Evolutionary conservation across 2,113 vertebrate genomes (phyloP), one percentile per base, ranked within the genome.

Genomic region (Epinephelus moara): DNA sequence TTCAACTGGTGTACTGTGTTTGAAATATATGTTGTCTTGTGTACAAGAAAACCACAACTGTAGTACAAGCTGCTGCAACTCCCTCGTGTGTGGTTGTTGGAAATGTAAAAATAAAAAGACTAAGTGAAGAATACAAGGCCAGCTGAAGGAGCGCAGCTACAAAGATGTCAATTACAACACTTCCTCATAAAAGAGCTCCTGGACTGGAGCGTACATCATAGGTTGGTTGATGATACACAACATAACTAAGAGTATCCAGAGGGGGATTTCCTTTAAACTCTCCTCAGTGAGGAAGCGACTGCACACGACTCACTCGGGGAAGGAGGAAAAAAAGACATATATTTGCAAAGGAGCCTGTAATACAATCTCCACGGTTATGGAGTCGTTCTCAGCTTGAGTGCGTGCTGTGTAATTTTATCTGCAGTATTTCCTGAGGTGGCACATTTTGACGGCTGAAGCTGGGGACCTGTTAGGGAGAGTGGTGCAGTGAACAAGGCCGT

Each of bases 401-500:
- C 70, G 33, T 33, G 57, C 89, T 67, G 82, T 86, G 89, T 87
- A 88, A 94, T 90, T 88, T 85, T 87, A 92, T 86, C 87, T 81
- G 78, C 80, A 64, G 74, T 83, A 52, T 87, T 89, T 92, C 85
- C 93, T 92, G 90, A 94, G 90, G 89, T 88, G 91, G 90, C 91
- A 93, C 87, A 92, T 92, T 91, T 86, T 75, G 85, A 53, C 4
- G 67, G 27, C 61, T 30, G 78, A 75, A 81, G 86, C 87, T 21
- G 66, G 75, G 80, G 79, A 85, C 59, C 85, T 61, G 87, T 86
- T 84, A 75, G 57, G 12, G 55, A 40, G 85, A 82, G 74, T 42
- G 67, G 42, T 1, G 80, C 69, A 55, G 21, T 69, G 87, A 67
- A 84, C 52, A 42, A 87, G 83, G 59, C 37, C 4, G 15, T 30